Evolutionary conservation across 2,113 vertebrate species (phyloP).

Genomic region (Grammomys dolichurus): DNA sequence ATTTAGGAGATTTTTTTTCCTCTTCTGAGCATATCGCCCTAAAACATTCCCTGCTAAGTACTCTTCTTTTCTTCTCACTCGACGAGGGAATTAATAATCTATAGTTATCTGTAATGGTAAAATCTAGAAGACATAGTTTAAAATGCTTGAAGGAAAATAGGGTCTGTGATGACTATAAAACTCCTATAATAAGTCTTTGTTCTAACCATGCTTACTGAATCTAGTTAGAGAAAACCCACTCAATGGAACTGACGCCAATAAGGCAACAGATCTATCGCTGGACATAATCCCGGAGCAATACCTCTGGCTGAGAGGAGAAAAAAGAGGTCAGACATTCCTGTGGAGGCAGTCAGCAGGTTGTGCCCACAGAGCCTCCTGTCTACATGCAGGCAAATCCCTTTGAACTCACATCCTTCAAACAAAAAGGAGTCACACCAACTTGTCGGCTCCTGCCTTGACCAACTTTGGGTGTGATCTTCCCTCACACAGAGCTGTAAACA

Average conservation of each 20-base stretch:
- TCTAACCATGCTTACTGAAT: neutral
- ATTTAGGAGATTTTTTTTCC: neutral
- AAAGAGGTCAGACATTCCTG: neutral
- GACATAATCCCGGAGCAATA: neutral
- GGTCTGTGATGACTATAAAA: neutral
- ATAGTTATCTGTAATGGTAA: neutral
- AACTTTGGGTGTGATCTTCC: neutral
- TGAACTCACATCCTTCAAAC: neutral
- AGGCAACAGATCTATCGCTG: neutral
- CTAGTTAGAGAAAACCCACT: neutral
- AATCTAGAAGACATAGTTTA: neutral
- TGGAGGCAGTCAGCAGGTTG: neutral
- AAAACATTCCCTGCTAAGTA: neutral
- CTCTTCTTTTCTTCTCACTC: conserved; percentile 42
- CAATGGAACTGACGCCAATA: neutral
- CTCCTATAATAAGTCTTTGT: neutral
- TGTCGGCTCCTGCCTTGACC: neutral
- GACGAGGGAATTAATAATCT: neutral
- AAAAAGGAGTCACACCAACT: neutral
- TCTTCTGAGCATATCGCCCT: neutral
- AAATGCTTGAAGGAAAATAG: neutral
- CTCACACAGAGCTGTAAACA: neutral
- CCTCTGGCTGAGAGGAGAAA: neutral
- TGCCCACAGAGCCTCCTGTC: neutral
- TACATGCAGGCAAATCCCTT: neutral